A percentile compares a stretch with the other conserved stretches of the same genome.
Conservation (phyloP, 2,888 invertebrate species). For the Nysson spinosus region DNA sequence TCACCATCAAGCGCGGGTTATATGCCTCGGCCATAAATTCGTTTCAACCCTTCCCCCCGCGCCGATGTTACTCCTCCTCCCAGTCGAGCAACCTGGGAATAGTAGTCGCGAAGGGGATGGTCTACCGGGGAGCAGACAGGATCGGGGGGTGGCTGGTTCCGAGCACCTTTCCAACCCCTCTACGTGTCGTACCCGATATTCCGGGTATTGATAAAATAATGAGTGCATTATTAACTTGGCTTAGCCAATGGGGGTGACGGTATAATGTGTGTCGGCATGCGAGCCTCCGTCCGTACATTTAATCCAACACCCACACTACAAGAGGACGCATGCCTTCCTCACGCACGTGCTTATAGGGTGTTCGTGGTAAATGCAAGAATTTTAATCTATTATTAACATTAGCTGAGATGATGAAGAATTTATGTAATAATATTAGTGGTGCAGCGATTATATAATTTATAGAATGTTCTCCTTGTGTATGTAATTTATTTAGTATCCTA, state of each 20-base stretch:
- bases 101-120: constrained; percentile 40
- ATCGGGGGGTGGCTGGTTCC: constrained; percentile 13
- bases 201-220: constrained; percentile 73
- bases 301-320: constrained; percentile 16
- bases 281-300: constrained; percentile 44
- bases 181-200: constrained; percentile 59
- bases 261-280: constrained; percentile 71
- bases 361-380: constrained; percentile 29
- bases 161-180: constrained; percentile 44
- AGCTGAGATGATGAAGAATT: too few relatives aligned
- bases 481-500: too few relatives aligned
- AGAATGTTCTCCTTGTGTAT: too few relatives aligned
- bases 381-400: constrained; percentile 1
- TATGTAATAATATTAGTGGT: too few relatives aligned
- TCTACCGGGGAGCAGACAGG: constrained; percentile 12
- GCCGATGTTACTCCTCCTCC: background rate
- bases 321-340: constrained; percentile 17
- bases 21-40: constrained; percentile 63
- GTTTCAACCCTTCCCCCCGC: constrained; percentile 38
- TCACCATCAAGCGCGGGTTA: constrained; percentile 57
- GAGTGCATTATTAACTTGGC: constrained; percentile 71
- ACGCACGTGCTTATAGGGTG: constrained; percentile 36
- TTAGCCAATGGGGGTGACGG: constrained; percentile 40
- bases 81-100: constrained; percentile 33
- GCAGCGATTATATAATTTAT: too few relatives aligned